Conservation (phyloP, 2,113 vertebrate genomes). For the Amphiprion percula region DNA sequence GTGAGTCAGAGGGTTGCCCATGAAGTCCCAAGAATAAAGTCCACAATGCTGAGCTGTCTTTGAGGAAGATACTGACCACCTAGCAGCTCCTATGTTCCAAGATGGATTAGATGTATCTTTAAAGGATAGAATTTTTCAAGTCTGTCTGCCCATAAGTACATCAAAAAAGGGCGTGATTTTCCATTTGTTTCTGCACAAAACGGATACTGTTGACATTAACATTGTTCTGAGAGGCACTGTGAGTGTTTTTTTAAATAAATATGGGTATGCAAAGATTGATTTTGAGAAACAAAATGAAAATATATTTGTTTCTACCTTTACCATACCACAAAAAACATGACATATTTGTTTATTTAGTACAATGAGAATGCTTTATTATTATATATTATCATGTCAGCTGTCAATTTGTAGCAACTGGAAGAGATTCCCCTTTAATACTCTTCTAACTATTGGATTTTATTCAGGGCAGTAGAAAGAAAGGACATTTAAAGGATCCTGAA, state of each 20-base stretch:
- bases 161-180: no score
- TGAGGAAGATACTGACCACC: neutral
- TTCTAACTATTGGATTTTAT: neutral
- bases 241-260: no score
- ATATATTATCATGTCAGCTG: no score
- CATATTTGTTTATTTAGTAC: neutral
- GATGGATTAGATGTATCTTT: neutral
- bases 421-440: neutral
- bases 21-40: conserved; percentile 36
- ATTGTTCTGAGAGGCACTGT: no score
- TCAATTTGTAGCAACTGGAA: neutral
- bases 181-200: no score
- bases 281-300: no score
- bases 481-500: neutral
- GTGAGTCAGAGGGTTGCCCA: conserved; percentile 62
- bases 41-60: conserved; percentile 10
- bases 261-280: no score
- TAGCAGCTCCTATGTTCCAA: neutral
- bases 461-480: neutral
- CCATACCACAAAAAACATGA: no score
- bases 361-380: neutral
- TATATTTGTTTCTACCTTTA: no score
- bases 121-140: neutral
- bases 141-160: no score
- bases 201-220: no score